Percentiles rank a stretch among this genome's conserved stretches.
These are phyloP conservation scores for Nasonia longicornis DNA, from an alignment of 1,140 invertebrate genomes.

Conservation along the genomic window DNA sequence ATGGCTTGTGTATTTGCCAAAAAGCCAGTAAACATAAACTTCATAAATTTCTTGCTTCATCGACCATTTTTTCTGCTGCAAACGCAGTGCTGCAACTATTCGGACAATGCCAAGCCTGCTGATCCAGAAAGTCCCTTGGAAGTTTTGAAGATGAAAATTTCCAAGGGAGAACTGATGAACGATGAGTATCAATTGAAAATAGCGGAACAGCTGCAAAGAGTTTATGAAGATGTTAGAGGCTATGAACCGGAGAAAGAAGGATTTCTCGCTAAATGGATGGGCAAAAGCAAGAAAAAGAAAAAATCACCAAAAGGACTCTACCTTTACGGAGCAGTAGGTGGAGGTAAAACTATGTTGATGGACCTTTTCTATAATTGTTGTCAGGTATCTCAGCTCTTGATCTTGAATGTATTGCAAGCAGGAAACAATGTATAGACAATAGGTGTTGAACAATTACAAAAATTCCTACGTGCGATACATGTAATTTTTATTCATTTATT, in stretches of 20 bases:
- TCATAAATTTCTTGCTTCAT: slow-evolving; percentile 49
- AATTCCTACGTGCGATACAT: slow-evolving; percentile 53
- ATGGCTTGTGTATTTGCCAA: slow-evolving; percentile 55
- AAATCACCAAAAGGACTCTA: slow-evolving; percentile 82
- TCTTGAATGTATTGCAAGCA: slow-evolving; percentile 50
- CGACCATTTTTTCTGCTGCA: slow-evolving; percentile 48
- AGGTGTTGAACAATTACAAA: slow-evolving; percentile 31
- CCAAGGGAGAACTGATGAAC: slow-evolving; percentile 72
- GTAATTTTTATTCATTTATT: slow-evolving; percentile 20
- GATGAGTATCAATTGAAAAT: slow-evolving; percentile 82
- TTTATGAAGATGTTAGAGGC: slow-evolving; percentile 75
- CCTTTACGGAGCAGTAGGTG: slow-evolving; percentile 88
- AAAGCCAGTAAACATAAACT: slow-evolving; percentile 49
- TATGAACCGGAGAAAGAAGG: slow-evolving; percentile 72
- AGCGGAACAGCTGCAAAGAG: slow-evolving; percentile 75
- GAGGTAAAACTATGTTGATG: slow-evolving; percentile 99
- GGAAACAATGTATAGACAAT: slow-evolving; percentile 23
- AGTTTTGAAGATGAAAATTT: slow-evolving; percentile 73
- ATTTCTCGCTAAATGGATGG: slow-evolving; percentile 66
- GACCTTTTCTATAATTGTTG: slow-evolving; percentile 93
- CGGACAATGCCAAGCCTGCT: slow-evolving; percentile 29
- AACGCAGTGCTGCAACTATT: slow-evolving; percentile 48
- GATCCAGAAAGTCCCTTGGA: slow-evolving; percentile 65
- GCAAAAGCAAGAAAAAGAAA: slow-evolving; percentile 60
- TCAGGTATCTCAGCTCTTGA: slow-evolving; percentile 66